Conservation (phyloP, 2,888 invertebrate species). For the Pyrrhia umbra region DNA sequence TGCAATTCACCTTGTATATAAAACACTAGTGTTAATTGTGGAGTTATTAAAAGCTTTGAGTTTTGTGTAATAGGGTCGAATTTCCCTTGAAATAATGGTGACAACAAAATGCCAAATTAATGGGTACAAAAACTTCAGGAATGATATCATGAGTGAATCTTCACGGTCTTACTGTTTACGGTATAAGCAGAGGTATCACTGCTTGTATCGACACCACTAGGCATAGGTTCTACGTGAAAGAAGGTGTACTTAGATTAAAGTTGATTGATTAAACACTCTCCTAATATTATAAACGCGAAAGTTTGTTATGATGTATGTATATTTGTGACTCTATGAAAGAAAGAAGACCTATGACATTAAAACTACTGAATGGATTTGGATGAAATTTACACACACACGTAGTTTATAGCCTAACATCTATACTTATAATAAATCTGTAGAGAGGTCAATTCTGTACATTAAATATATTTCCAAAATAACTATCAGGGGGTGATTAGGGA, state of each 20-base stretch:
- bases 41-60: neutral
- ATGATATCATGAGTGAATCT: conserved; percentile 14
- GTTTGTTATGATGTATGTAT: too few relatives aligned
- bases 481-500: too few relatives aligned
- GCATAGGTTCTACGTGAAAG: neutral
- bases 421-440: too few relatives aligned
- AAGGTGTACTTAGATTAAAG: neutral
- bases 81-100: neutral
- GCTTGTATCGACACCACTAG: neutral
- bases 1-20: neutral
- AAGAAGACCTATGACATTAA: too few relatives aligned
- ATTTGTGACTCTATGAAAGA: too few relatives aligned
- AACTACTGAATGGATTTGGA: too few relatives aligned
- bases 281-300: too few relatives aligned
- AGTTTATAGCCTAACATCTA: too few relatives aligned
- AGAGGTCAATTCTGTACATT: too few relatives aligned
- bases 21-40: neutral
- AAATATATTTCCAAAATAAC: too few relatives aligned
- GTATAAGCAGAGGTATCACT: conserved; percentile 1
- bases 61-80: accelerated
- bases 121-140: conserved; percentile 17
- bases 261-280: too few relatives aligned
- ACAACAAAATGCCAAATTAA: neutral
- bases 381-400: too few relatives aligned
- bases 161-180: conserved; percentile 8